phyloP scores from a whole-genome alignment of 2,888 invertebrate genomes.

The Dicyrtomina minuta region DNA sequence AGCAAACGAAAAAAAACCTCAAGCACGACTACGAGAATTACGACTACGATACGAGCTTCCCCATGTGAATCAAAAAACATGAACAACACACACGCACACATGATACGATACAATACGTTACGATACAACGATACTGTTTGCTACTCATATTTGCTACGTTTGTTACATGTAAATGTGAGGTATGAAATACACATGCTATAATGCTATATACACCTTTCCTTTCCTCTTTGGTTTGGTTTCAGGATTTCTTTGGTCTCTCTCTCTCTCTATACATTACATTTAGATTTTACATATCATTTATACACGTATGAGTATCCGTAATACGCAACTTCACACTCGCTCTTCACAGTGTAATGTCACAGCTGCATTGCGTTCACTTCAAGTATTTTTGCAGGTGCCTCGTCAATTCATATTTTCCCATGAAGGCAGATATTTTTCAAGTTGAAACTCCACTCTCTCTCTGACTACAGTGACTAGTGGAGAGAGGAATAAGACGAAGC shows the following conservation, averaged over 20 bases:
- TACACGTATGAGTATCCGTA: not conserved
- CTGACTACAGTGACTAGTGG: not conserved
- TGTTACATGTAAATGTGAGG: not conserved
- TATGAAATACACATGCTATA: too few relatives aligned
- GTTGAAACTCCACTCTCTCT: conserved; percentile 20
- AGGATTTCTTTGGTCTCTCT: too few relatives aligned
- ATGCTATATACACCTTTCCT: not conserved
- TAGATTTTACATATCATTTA: not conserved
- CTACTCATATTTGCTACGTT: conserved; percentile 27
- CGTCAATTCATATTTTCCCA: conserved; percentile 49
- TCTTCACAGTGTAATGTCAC: conserved; percentile 40
- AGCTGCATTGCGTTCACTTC: conserved; percentile 43
- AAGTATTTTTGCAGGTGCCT: conserved; percentile 49
- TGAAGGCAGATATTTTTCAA: conserved; percentile 45
- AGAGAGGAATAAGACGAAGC: not conserved
- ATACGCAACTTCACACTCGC: conserved; percentile 1
- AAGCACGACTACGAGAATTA: too few relatives aligned
- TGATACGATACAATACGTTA: too few relatives aligned
- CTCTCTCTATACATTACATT: not conserved
- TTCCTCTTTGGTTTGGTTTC: too few relatives aligned
- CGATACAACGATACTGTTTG: conserved; percentile 2
- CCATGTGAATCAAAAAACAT: too few relatives aligned
- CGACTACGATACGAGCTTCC: too few relatives aligned
- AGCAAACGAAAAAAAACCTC: too few relatives aligned
- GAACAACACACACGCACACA: too few relatives aligned